These are phyloP conservation scores for Nephrocerus scutellatus DNA, from an alignment of 2,888 invertebrate species.

Conservation along the genomic window DNA sequence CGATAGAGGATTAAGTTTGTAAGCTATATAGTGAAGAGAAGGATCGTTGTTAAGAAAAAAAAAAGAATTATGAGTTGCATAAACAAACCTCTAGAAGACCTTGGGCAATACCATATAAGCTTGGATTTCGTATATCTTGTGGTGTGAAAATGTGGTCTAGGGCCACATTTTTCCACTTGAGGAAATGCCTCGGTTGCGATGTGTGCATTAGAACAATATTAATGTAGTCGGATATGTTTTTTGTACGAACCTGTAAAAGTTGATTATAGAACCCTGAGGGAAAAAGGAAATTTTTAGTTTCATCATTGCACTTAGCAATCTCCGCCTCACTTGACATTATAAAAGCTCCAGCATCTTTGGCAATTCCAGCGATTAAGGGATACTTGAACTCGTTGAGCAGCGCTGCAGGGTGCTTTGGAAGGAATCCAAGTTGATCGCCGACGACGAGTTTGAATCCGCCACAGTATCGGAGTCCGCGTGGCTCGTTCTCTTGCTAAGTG, in stretches of 20 bases:
- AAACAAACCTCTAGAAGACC: conserved; percentile 33
- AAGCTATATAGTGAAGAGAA: conserved; percentile 24
- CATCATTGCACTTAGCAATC: background rate
- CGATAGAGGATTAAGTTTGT: conserved; percentile 41
- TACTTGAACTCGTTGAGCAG: conserved; percentile 32
- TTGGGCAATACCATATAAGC: conserved; percentile 25
- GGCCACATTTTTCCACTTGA: conserved; percentile 37
- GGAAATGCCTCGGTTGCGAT: conserved; percentile 31
- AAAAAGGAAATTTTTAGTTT: background rate
- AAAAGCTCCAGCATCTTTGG: conserved; percentile 50
- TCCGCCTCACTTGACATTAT: conserved; percentile 41
- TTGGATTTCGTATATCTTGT: conserved; percentile 27
- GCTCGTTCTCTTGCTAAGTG: conserved; percentile 31
- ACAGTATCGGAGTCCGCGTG: conserved; percentile 26
- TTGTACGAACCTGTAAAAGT: conserved; percentile 27
- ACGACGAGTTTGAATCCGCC: conserved; percentile 41
- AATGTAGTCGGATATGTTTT: conserved; percentile 38
- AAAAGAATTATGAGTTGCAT: background rate
- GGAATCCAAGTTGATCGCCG: conserved; percentile 37
- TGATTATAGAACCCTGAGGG: conserved; percentile 37
- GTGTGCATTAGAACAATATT: conserved; percentile 37
- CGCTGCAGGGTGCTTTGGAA: conserved; percentile 36
- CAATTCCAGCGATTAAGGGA: conserved; percentile 47
- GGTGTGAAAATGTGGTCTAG: conserved; percentile 34
- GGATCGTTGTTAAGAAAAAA: background rate